These are phyloP conservation scores for Gavialis gangeticus DNA, from an alignment of 2,113 vertebrate species.

Conservation along the genomic window DNA sequence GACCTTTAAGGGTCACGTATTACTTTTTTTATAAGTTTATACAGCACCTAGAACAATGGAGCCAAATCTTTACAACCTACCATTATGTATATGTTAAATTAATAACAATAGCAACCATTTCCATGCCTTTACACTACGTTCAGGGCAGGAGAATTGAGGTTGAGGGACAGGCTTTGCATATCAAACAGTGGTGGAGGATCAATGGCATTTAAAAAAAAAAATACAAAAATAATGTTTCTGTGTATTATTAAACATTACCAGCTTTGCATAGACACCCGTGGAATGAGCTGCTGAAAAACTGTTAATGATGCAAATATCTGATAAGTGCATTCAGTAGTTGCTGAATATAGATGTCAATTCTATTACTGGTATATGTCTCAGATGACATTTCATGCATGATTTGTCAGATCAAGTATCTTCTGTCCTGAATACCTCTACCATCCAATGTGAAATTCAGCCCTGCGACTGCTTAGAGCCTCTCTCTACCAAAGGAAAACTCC, in stretches of 20 bases:
- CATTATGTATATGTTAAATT: not conserved
- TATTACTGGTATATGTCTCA: not conserved
- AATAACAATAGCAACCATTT: not conserved
- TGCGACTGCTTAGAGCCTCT: not conserved
- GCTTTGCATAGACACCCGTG: not conserved
- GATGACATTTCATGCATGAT: not conserved
- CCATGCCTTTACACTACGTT: not conserved
- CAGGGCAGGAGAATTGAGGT: not conserved
- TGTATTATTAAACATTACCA: not conserved
- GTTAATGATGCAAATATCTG: not conserved
- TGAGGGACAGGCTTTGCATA: not conserved
- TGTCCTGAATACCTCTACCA: not conserved
- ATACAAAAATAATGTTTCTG: not conserved
- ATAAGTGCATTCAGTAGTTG: not conserved
- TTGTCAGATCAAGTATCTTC: not conserved
- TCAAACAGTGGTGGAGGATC: not conserved
- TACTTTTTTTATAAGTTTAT: not conserved
- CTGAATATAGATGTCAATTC: not conserved
- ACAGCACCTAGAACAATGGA: not conserved
- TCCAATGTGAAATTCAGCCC: not conserved
- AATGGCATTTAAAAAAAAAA: not conserved
- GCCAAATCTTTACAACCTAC: not conserved
- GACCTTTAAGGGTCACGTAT: constrained; percentile 15
- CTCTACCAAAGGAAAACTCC: not conserved
- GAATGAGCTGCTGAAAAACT: not conserved